Base-by-base conservation (phyloP, 64 coral and sea anemone species). In the Montipora sp. region DNA sequence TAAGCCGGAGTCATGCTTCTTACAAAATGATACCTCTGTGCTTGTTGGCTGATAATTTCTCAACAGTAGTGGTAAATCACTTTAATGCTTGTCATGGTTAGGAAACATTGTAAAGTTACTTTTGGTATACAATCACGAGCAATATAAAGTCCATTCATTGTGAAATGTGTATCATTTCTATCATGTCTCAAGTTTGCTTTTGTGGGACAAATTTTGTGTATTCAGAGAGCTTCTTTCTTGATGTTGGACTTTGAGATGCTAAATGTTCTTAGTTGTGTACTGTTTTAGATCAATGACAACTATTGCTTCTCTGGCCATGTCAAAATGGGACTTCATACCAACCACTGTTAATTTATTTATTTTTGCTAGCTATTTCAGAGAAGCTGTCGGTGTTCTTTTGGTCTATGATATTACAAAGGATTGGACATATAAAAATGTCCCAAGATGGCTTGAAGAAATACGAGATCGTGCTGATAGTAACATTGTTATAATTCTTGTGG, bases 381-480 rank as follows among this genome's bases (percentile, higher is more conserved):
- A 94, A 24, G 96, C 96, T 43, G 96, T 98, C 8, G 96, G 96
- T 60, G 96, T 94, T 73, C 86, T 98, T 53, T 67, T 98, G 85
- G 96, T 98, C 16, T 98, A 98, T 84, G 96, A 98, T 92, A 98
- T 98, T 91, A 94, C 96, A 24, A 98, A 98, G 73, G 93, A 98
- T 77, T 90, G 95, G 90, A 98, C 96, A 5, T 98, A 98, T 88
- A 94, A 98, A 88, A 98, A 98, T 93, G 96, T 98, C 12, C 93
- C 95, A 75, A 93, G 96, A 83, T 98, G 96, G 96, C 66, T 98
- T 87, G 95, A 98, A 59, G 96, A 98, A 81, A 81, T 98, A 46
- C 87, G 96, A 1, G 96, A 98, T 81, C 96, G 95, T 93, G 96
- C 91, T 74, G 96, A 95, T 51, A 98, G 94, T 91, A 95, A 93